phyloP scores from a whole-genome alignment of 2,888 invertebrate species.

The Ectemnius continuus region DNA sequence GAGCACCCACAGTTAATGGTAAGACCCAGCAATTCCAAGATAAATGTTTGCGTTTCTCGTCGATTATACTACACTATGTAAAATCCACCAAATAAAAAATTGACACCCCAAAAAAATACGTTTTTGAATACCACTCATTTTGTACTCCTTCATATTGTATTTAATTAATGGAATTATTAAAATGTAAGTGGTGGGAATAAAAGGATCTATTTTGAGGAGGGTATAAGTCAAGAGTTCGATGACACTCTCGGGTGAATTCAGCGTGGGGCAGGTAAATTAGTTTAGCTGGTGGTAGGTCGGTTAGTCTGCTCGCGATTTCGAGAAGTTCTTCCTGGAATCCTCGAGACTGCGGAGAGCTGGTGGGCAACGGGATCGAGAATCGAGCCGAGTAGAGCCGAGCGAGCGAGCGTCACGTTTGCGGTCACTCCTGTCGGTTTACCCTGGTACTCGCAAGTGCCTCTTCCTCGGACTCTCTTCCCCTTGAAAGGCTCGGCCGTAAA shows the following conservation, averaged over 20 bases:
- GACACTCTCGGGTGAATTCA: constrained; percentile 33
- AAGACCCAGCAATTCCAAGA: no score
- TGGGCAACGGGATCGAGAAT: background rate
- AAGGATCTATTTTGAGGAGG: constrained; percentile 3
- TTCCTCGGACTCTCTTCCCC: constrained; percentile 1
- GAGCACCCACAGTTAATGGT: no score
- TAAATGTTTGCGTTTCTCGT: no score
- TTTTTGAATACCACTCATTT: no score
- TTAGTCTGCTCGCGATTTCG: constrained; percentile 23
- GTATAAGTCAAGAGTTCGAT: constrained; percentile 35
- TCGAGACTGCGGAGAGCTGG: constrained; percentile 24
- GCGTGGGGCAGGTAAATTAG: constrained; percentile 47
- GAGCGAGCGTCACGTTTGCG: constrained; percentile 62
- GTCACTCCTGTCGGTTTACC: constrained; percentile 47
- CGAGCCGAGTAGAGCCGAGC: no score
- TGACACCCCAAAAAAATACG: no score
- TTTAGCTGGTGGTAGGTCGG: constrained; percentile 46
- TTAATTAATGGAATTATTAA: no score
- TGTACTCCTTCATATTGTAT: no score
- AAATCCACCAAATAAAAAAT: no score
- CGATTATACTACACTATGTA: no score
- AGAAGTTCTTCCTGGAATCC: constrained; percentile 52
- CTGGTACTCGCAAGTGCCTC: constrained; percentile 33
- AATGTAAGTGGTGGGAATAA: no score
- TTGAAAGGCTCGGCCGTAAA: constrained; percentile 9